These are phyloP conservation scores for Ruditapes philippinarum DNA, from an alignment of 1,140 invertebrate genomes.

Conservation along the genomic window DNA sequence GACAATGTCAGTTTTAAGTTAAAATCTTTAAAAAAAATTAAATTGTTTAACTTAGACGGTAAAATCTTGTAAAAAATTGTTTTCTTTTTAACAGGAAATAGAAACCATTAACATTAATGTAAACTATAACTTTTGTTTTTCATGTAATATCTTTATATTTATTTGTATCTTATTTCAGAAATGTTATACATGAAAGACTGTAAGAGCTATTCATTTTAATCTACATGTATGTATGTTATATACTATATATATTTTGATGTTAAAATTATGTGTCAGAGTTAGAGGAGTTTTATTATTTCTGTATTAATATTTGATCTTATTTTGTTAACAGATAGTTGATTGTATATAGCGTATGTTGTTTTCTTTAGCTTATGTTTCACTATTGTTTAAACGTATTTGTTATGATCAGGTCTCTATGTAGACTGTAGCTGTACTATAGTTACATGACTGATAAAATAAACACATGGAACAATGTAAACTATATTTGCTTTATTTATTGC, in stretches of 20 bases:
- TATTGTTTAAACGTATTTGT: constrained; percentile 17
- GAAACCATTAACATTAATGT: too few relatives aligned
- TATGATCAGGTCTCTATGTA: not conserved
- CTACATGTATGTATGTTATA: not conserved
- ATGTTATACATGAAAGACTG: too few relatives aligned
- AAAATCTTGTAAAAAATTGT: too few relatives aligned
- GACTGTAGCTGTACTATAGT: constrained; percentile 3
- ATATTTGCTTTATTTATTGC: not conserved
- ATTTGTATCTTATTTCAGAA: too few relatives aligned
- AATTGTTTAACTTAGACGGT: too few relatives aligned
- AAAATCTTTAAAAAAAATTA: too few relatives aligned
- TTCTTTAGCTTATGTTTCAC: constrained; percentile 12
- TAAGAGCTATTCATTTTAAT: not conserved
- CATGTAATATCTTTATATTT: too few relatives aligned
- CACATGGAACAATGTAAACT: not conserved
- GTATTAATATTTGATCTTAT: constrained; percentile 4
- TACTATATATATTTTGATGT: not conserved
- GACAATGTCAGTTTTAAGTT: too few relatives aligned
- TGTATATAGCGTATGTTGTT: constrained; percentile 8
- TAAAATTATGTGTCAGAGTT: not conserved
- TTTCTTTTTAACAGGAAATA: too few relatives aligned
- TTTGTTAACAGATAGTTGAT: constrained; percentile 17
- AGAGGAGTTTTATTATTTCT: not conserved
- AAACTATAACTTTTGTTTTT: too few relatives aligned
- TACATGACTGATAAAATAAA: constrained; percentile 21